A percentile compares a stretch with the other conserved stretches of the same genome.
phyloP scores from a whole-genome alignment of 2,797 vertebrate genomes.

The Lepilemur ruficaudatus region DNA sequence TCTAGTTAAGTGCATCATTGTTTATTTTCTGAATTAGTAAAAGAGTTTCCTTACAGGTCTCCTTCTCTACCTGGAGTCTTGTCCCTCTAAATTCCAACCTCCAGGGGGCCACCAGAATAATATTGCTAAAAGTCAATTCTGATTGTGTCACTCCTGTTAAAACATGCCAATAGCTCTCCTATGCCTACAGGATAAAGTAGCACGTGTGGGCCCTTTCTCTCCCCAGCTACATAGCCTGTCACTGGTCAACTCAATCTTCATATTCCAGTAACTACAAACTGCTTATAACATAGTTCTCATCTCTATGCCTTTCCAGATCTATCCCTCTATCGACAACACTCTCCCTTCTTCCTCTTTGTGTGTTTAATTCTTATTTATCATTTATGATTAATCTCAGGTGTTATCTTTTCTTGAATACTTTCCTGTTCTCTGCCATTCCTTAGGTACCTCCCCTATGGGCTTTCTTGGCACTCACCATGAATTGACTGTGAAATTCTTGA shows the following conservation, averaged over 20 bases:
- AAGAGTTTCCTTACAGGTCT: not conserved
- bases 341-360: not conserved
- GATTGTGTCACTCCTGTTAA: not conserved
- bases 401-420: not conserved
- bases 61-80: not conserved
- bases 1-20: not conserved
- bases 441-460: not conserved
- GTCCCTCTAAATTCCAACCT: not conserved
- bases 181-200: not conserved
- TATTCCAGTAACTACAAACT: not conserved
- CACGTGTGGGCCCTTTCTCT: not conserved
- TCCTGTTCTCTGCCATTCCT: not conserved
- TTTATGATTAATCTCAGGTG: not conserved
- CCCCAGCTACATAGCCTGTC: not conserved
- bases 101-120: not conserved
- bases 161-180: not conserved
- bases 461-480: not conserved
- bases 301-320: not conserved
- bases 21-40: not conserved
- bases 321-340: not conserved
- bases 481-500: not conserved
- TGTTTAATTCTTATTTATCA: slow-evolving; percentile 6
- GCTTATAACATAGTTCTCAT: not conserved
- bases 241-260: not conserved
- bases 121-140: slow-evolving; percentile 35